Conservation (phyloP, 1,140 invertebrate genomes). For the Linepithema humile region DNA sequence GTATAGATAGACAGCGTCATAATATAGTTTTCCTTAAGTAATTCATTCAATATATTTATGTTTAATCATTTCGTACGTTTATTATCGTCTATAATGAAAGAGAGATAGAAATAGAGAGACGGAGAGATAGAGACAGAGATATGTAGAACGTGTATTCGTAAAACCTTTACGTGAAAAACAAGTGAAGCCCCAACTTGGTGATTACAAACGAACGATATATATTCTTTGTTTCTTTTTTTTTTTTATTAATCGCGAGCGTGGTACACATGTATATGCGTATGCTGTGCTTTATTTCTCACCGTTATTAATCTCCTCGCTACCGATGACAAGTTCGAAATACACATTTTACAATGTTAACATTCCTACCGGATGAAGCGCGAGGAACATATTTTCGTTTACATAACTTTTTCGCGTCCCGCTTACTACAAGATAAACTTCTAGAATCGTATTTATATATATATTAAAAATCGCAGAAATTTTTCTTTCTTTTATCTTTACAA, state of each 20-base stretch:
- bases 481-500: conserved; percentile 77
- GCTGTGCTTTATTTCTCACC: conserved; percentile 3
- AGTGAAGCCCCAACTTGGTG: conserved; percentile 57
- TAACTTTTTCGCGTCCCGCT: neutral
- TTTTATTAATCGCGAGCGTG: conserved; percentile 30
- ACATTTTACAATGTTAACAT: neutral
- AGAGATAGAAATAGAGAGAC: conserved; percentile 39
- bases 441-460: conserved; percentile 69
- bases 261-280: conserved; percentile 44
- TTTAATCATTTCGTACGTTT: conserved; percentile 76
- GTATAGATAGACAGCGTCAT: conserved; percentile 82
- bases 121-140: conserved; percentile 72
- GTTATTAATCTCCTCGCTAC: conserved; percentile 12
- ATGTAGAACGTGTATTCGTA: conserved; percentile 76
- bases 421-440: conserved; percentile 49
- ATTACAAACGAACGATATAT: conserved; percentile 46
- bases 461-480: conserved; percentile 77
- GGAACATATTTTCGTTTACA: conserved; percentile 13
- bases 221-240: conserved; percentile 37
- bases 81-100: conserved; percentile 73
- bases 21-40: conserved; percentile 80
- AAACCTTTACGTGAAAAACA: conserved; percentile 69
- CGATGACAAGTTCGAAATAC: conserved; percentile 17
- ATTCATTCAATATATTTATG: conserved; percentile 77
- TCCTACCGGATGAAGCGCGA: conserved; percentile 43